Conservation (phyloP, 2,113 vertebrate species). For the Hippocampus zosterae region DNA sequence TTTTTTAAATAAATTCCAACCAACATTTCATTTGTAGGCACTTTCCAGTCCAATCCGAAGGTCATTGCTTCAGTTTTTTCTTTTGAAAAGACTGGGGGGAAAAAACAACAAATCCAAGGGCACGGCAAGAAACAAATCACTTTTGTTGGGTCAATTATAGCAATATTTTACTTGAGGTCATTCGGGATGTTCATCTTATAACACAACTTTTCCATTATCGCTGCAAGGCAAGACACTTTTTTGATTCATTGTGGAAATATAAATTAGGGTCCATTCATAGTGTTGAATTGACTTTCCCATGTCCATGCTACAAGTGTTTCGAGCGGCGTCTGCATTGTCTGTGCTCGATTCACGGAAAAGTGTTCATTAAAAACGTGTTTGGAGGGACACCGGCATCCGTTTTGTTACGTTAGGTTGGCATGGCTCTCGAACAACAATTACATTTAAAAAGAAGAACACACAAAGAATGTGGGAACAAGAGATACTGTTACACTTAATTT, state of each 20-base stretch:
- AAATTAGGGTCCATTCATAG: conserved; percentile 88
- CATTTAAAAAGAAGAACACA: neutral
- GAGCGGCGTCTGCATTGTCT: conserved; percentile 32
- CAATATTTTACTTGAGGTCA: conserved; percentile 80
- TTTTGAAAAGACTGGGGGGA: neutral
- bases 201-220: conserved; percentile 63
- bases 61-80: neutral
- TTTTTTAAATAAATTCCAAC: neutral
- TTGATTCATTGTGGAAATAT: conserved; percentile 75
- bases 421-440: conserved; percentile 16
- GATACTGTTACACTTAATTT: conserved; percentile 10
- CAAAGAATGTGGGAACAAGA: conserved; percentile 6
- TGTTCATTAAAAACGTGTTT: neutral
- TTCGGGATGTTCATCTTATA: conserved; percentile 72
- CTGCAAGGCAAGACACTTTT: conserved; percentile 74
- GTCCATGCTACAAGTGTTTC: conserved; percentile 80
- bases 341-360: conserved; percentile 10
- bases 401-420: conserved; percentile 12
- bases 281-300: conserved; percentile 70
- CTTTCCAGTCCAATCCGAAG: neutral
- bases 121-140: conserved; percentile 67
- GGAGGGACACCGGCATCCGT: neutral
- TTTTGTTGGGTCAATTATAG: conserved; percentile 88
- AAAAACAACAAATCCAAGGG: conserved; percentile 1
- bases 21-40: neutral